phyloP scores from a whole-genome alignment of 2,797 vertebrate species.

The Sarcophilus harrisii region DNA sequence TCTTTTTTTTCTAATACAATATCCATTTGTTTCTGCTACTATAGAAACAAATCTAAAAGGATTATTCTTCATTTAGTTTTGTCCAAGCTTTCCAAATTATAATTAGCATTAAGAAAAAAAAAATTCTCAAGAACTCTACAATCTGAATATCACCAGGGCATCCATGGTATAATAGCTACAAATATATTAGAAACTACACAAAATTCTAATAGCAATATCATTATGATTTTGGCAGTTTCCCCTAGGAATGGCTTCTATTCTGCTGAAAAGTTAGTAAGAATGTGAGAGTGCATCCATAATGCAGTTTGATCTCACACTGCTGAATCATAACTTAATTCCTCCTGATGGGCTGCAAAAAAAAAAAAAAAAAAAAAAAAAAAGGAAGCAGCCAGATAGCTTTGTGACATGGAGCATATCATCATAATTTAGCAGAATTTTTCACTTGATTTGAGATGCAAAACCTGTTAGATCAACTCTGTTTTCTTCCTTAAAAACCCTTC shows the following conservation, averaged over 20 bases:
- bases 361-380: not conserved
- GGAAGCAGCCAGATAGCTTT: constrained; percentile 30
- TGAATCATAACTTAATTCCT: constrained; percentile 58
- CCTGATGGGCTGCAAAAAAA: constrained; percentile 46
- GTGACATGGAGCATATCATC: constrained; percentile 26
- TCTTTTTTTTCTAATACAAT: constrained; percentile 9
- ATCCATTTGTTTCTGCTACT: constrained; percentile 10
- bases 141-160: constrained; percentile 38
- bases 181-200: constrained; percentile 48
- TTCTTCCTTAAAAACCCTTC: constrained; percentile 38
- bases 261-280: constrained; percentile 42
- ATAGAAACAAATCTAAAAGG: constrained; percentile 25
- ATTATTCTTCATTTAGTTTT: constrained; percentile 24
- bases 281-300: constrained; percentile 52
- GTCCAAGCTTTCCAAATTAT: constrained; percentile 12
- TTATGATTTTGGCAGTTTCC: constrained; percentile 58
- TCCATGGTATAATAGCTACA: constrained; percentile 26
- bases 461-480: constrained; percentile 27
- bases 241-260: constrained; percentile 42
- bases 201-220: constrained; percentile 46
- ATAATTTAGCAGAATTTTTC: constrained; percentile 59
- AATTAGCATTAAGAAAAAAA: constrained; percentile 33
- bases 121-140: constrained; percentile 5
- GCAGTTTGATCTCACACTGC: constrained; percentile 47
- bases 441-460: constrained; percentile 56